These are phyloP conservation scores for Delphinapterus leucas DNA, from an alignment of 2,113 vertebrate genomes.

Conservation along the genomic window DNA sequence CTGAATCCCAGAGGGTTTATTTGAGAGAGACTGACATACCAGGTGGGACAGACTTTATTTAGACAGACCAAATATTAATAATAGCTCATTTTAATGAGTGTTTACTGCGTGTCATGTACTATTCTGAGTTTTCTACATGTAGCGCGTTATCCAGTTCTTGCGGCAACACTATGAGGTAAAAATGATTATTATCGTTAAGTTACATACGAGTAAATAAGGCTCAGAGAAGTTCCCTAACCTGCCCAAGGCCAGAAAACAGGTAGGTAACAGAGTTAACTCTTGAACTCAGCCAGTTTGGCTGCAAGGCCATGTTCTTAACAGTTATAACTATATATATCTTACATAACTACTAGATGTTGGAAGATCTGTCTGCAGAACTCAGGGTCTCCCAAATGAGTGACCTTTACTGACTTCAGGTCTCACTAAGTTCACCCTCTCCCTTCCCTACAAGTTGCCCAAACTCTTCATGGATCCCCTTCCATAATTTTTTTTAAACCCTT, in stretches of 20 bases:
- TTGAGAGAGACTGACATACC: background rate
- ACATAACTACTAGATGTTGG: background rate
- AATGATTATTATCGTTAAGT: background rate
- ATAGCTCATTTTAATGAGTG: background rate
- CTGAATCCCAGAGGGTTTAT: background rate
- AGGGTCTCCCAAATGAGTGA: background rate
- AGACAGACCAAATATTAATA: background rate
- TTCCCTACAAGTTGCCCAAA: background rate
- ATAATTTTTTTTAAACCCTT: background rate
- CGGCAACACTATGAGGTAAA: background rate
- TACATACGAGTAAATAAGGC: background rate
- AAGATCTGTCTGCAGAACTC: background rate
- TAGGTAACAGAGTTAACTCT: background rate
- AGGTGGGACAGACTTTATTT: background rate
- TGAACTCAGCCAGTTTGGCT: background rate
- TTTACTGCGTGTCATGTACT: background rate
- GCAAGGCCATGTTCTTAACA: background rate
- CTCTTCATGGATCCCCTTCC: background rate
- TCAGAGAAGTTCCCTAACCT: conserved; percentile 20
- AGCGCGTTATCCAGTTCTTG: background rate
- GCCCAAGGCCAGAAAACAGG: background rate
- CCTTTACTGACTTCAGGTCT: background rate
- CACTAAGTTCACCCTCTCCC: background rate
- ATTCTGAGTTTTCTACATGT: background rate
- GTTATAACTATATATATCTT: background rate